Evolutionary conservation across 2,888 invertebrate species (phyloP).

Genomic region (Phlogophora meticulosa): DNA sequence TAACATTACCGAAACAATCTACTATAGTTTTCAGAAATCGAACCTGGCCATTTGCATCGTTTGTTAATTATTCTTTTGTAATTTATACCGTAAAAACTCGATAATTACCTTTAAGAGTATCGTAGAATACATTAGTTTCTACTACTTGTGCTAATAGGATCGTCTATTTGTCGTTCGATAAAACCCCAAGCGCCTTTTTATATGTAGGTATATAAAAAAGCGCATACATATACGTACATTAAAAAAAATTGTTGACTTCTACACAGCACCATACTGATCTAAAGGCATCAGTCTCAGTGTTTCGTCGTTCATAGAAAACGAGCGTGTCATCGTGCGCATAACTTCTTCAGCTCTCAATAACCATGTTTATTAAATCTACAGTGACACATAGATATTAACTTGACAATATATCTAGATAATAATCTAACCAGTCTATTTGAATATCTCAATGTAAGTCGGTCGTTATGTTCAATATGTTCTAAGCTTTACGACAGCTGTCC

Average conservation of each 20-base stretch:
- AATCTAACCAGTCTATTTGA: slow-evolving; percentile 33
- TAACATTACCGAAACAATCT: too few species aligned
- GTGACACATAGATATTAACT: slow-evolving; percentile 20
- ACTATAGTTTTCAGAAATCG: not conserved
- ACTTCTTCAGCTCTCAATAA: not conserved
- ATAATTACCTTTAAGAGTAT: not conserved
- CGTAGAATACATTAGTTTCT: slow-evolving; percentile 7
- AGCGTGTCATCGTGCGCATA: not conserved
- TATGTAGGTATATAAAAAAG: too few species aligned
- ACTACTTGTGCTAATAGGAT: not conserved
- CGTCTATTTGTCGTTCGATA: not conserved
- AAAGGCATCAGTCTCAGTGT: not conserved
- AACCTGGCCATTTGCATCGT: slow-evolving; percentile 10
- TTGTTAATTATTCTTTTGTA: slow-evolving; percentile 41
- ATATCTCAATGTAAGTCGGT: slow-evolving; percentile 37
- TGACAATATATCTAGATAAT: slow-evolving; percentile 10
- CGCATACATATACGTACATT: too few species aligned
- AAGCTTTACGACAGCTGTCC: slow-evolving; percentile 46
- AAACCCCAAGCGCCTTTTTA: not conserved
- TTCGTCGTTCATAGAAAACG: slow-evolving; percentile 5
- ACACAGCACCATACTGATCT: not conserved
- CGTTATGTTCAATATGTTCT: slow-evolving; percentile 33
- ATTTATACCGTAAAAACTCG: slow-evolving; percentile 5
- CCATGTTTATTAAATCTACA: slow-evolving; percentile 14
- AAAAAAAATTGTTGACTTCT: not conserved